phyloP scores from a whole-genome alignment of 1,140 invertebrate species.

The Zeugodacus cucurbitae region DNA sequence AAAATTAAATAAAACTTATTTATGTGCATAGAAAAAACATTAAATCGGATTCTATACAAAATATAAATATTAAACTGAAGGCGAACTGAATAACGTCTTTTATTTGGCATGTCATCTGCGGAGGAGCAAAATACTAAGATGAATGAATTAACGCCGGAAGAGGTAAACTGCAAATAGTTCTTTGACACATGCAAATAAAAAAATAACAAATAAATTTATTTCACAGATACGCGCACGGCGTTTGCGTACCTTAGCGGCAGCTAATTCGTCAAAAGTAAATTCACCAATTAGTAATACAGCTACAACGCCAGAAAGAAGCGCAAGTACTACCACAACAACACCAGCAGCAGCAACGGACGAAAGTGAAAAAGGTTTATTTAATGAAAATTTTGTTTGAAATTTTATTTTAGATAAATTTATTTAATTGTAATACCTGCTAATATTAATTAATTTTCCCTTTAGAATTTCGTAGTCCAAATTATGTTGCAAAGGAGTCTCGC shows the following conservation, averaged over 20 bases:
- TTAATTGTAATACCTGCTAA: not conserved
- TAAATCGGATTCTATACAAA: no score
- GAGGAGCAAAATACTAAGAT: constrained; percentile 18
- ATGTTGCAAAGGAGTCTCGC: constrained; percentile 52
- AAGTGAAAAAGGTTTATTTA: not conserved
- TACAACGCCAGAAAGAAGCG: constrained; percentile 53
- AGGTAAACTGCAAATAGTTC: constrained; percentile 68
- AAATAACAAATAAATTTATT: constrained; percentile 46
- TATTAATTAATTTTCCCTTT: not conserved
- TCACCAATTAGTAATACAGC: constrained; percentile 60
- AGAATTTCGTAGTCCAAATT: constrained; percentile 41
- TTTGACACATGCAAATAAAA: constrained; percentile 24
- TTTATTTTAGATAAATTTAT: not conserved
- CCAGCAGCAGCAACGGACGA: constrained; percentile 41
- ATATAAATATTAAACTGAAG: no score
- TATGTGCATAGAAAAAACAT: not conserved
- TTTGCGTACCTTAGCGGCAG: constrained; percentile 73
- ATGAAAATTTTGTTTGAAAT: not conserved
- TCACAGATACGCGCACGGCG: constrained; percentile 76
- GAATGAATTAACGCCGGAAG: constrained; percentile 77
- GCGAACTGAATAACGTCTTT: no score
- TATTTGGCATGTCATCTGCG: not conserved
- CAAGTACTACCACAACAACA: constrained; percentile 59
- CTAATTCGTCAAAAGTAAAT: constrained; percentile 12
- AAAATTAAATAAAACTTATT: not conserved